Evolutionary conservation across 2,888 invertebrate species (phyloP).

Genomic region (Lysandra bellargus): DNA sequence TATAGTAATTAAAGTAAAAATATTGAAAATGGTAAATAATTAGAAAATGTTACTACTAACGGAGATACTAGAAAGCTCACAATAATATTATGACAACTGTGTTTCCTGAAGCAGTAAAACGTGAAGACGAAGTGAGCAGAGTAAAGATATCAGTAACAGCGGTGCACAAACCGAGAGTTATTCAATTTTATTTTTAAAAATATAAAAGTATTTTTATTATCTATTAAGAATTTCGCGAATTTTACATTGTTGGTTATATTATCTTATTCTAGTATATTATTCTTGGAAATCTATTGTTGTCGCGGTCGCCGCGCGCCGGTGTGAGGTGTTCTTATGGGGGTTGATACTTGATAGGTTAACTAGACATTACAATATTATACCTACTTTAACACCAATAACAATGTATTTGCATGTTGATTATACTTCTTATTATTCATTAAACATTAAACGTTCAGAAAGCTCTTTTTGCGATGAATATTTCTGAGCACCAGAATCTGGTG

Average conservation of each 20-base stretch:
- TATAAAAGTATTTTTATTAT: not conserved
- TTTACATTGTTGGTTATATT: not conserved
- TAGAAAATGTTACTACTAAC: not conserved
- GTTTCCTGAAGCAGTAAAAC: not conserved
- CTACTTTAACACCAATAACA: not conserved
- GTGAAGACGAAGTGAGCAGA: not conserved
- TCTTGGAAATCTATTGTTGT: no score
- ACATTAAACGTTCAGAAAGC: not conserved
- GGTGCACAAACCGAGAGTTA: not conserved
- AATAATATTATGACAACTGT: not conserved
- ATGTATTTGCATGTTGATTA: not conserved
- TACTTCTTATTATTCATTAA: not conserved
- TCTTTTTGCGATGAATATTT: not conserved
- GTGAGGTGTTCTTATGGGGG: no score
- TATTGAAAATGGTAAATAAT: not conserved
- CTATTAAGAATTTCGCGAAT: not conserved
- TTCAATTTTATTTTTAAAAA: not conserved
- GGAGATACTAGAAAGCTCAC: not conserved
- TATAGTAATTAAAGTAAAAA: not conserved
- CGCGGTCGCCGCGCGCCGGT: no score
- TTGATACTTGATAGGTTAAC: not conserved
- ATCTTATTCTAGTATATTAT: no score
- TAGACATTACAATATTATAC: not conserved
- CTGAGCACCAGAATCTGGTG: conserved; percentile 8
- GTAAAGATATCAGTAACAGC: not conserved